phyloP scores from a whole-genome alignment of 2,888 invertebrate genomes.

The Rhagonycha fulva region DNA sequence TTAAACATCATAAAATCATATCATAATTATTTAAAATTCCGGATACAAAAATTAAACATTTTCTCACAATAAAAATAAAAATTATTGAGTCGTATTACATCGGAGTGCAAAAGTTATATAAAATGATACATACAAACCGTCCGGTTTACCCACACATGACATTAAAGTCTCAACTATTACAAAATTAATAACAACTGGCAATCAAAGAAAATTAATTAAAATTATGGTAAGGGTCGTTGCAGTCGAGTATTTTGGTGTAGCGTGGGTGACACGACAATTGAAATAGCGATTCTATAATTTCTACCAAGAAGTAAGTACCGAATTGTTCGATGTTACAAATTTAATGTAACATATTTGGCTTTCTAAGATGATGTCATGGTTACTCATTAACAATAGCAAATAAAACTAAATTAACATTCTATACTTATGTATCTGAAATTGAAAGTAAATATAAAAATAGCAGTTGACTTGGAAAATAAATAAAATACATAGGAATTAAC shows the following conservation, averaged over 20 bases:
- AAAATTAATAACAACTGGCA: neutral
- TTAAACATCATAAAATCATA: neutral
- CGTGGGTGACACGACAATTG: neutral
- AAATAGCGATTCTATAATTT: neutral
- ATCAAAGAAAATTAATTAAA: neutral
- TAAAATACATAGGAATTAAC: neutral
- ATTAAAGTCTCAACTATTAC: conserved; percentile 6
- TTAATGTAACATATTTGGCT: conserved; percentile 11
- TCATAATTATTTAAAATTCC: neutral
- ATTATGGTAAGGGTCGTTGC: neutral
- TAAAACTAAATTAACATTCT: conserved; percentile 15
- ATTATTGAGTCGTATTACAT: neutral
- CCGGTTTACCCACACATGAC: conserved; percentile 24
- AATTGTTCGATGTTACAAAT: neutral
- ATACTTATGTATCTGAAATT: neutral
- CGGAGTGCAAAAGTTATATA: neutral
- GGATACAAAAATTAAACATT: neutral
- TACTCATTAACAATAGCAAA: conserved; percentile 19
- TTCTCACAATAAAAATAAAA: neutral
- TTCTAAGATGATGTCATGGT: conserved; percentile 25
- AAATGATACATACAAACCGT: conserved; percentile 1
- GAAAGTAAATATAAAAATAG: neutral
- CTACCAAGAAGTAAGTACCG: neutral
- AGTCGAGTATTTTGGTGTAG: neutral
- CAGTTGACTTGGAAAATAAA: neutral